Percentiles rank a stretch among this genome's conserved stretches.
Evolutionary conservation across 2,797 vertebrate species (phyloP).

Genomic region (Clarias platycephalus): DNA sequence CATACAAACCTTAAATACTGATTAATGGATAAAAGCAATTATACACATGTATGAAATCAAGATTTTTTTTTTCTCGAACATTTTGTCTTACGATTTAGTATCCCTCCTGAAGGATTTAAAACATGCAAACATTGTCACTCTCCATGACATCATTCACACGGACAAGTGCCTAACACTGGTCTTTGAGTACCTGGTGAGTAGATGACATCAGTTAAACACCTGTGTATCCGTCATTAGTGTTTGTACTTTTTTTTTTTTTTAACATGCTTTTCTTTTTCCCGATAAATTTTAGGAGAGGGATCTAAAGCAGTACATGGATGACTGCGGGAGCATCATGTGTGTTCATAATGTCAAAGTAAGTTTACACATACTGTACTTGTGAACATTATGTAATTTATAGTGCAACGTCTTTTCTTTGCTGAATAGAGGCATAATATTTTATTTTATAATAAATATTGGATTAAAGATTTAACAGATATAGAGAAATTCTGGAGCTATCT

Average conservation of each 20-base stretch:
- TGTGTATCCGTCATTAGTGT: not conserved
- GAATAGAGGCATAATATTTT: not conserved
- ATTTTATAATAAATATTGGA: not conserved
- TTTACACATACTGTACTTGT: not conserved
- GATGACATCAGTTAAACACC: not conserved
- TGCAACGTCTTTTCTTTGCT: no score
- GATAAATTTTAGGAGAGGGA: conserved; percentile 73
- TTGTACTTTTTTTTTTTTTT: not conserved
- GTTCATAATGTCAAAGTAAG: conserved; percentile 81
- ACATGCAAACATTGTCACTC: conserved; percentile 82
- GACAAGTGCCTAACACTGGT: conserved; percentile 85
- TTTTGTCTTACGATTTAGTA: conserved; percentile 60
- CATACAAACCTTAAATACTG: not conserved
- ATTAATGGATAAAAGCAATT: not conserved
- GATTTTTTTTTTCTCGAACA: not conserved
- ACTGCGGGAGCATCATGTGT: conserved; percentile 82
- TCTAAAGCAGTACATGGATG: conserved; percentile 84
- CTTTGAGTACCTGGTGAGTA: conserved; percentile 81
- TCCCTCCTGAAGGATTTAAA: conserved; percentile 83
- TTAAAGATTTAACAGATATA: not conserved
- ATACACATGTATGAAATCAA: conserved; percentile 42
- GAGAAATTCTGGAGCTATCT: not conserved
- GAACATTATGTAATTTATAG: not conserved
- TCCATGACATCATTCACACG: conserved; percentile 84
- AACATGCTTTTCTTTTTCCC: not conserved